Conservation (phyloP, 1,140 invertebrate species). For the Antheraea pernyi region DNA sequence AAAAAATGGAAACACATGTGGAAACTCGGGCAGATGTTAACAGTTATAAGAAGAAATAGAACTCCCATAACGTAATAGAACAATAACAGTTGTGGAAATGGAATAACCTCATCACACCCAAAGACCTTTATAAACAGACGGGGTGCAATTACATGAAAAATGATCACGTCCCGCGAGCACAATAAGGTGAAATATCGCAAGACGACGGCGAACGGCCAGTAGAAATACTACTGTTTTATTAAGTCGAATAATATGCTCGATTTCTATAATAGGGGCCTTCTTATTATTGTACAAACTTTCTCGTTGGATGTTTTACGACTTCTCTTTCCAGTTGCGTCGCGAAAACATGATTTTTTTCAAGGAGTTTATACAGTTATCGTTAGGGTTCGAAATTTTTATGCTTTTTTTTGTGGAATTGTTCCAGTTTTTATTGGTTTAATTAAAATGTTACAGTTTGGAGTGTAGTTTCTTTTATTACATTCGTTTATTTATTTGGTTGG, state of each 20-base stretch:
- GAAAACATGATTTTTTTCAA: neutral
- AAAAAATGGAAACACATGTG: too few relatives aligned
- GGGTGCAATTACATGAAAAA: neutral
- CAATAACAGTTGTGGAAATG: neutral
- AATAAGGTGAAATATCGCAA: neutral
- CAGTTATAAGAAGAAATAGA: too few relatives aligned
- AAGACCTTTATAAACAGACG: neutral
- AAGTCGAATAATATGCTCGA: slow-evolving; percentile 1
- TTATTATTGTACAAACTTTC: neutral
- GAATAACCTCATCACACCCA: neutral
- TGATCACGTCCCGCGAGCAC: neutral
- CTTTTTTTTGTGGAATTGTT: neutral
- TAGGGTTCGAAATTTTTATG: neutral
- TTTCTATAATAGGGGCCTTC: slow-evolving; percentile 1
- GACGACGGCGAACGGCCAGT: neutral
- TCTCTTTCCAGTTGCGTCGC: slow-evolving; percentile 1
- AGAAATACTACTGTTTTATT: neutral
- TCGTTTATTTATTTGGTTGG: neutral
- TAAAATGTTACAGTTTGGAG: neutral
- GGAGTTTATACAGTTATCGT: neutral
- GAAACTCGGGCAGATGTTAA: too few relatives aligned
- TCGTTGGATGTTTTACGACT: neutral
- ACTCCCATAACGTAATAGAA: too few relatives aligned
- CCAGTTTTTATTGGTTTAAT: slow-evolving; percentile 1
- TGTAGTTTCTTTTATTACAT: neutral